Evolutionary conservation across 2,888 invertebrate species (phyloP).

Genomic region (Hemicrepidius hirtus): DNA sequence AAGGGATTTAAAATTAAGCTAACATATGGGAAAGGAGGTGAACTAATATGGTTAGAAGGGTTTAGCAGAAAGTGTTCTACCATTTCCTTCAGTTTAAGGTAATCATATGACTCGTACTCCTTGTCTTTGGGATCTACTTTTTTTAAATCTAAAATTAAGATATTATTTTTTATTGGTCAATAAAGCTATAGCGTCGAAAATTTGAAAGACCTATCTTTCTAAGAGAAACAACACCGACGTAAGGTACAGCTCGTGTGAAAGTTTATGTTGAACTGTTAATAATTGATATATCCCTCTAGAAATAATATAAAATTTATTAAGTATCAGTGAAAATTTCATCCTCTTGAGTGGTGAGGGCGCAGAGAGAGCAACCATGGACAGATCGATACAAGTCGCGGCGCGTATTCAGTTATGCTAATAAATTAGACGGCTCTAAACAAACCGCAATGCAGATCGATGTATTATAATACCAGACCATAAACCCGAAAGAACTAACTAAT

Average conservation of each 20-base stretch:
- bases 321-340: slow-evolving; percentile 47
- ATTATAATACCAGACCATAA: slow-evolving; percentile 58
- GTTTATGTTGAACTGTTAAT: slow-evolving; percentile 41
- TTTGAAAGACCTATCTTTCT: not conserved
- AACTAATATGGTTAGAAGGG: no score
- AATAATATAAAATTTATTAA: slow-evolving; percentile 44
- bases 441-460: slow-evolving; percentile 72
- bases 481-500: slow-evolving; percentile 36
- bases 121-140: no score
- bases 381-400: slow-evolving; percentile 71
- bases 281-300: slow-evolving; percentile 35
- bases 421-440: slow-evolving; percentile 72
- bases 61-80: no score
- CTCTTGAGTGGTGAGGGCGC: slow-evolving; percentile 49
- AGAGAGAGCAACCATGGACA: slow-evolving; percentile 54
- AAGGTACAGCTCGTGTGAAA: slow-evolving; percentile 16
- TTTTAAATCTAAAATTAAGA: slow-evolving; percentile 8
- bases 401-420: slow-evolving; percentile 72
- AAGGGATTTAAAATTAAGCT: no score
- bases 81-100: no score
- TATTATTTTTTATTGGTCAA: no score
- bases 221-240: not conserved
- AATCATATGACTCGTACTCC: no score
- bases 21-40: no score
- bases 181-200: no score